A percentile compares a stretch with the other conserved stretches of the same genome.
phyloP scores from a whole-genome alignment of 2,113 vertebrate genomes.

The Sylvia atricapilla region DNA sequence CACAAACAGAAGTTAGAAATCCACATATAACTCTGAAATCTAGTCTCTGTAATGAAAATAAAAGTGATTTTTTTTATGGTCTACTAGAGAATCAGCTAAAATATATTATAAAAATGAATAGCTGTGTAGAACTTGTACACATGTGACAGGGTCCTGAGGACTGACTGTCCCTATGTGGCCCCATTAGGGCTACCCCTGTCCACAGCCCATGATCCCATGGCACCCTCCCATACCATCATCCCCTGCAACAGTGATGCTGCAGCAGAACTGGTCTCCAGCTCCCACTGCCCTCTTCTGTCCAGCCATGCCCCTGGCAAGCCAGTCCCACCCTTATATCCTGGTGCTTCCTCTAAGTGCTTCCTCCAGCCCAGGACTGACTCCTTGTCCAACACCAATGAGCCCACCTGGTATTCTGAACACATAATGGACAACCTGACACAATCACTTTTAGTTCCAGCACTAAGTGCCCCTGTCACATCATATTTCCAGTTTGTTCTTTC shows the following conservation, averaged over 20 bases:
- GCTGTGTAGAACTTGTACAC: background rate
- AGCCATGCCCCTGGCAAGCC: fast-evolving
- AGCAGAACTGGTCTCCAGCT: background rate
- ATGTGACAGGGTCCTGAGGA: background rate
- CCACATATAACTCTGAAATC: background rate
- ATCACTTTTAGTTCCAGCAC: background rate
- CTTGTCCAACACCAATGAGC: background rate
- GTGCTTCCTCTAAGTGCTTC: background rate
- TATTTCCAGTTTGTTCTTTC: background rate
- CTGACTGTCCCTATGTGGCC: background rate
- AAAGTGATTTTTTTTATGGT: fast-evolving
- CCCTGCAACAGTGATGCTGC: background rate
- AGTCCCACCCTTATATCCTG: fast-evolving
- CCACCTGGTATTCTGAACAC: background rate
- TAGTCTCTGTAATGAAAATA: background rate
- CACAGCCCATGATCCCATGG: background rate
- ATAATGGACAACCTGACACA: background rate
- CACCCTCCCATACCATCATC: fast-evolving
- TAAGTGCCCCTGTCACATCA: fast-evolving
- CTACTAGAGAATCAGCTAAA: background rate
- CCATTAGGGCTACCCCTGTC: too few relatives aligned
- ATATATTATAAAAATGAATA: background rate
- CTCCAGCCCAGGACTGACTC: background rate
- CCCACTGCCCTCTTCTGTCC: background rate
- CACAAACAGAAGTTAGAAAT: background rate